Base-by-base conservation (phyloP, 2,113 vertebrate genomes). In the Ctenomys sociabilis region DNA sequence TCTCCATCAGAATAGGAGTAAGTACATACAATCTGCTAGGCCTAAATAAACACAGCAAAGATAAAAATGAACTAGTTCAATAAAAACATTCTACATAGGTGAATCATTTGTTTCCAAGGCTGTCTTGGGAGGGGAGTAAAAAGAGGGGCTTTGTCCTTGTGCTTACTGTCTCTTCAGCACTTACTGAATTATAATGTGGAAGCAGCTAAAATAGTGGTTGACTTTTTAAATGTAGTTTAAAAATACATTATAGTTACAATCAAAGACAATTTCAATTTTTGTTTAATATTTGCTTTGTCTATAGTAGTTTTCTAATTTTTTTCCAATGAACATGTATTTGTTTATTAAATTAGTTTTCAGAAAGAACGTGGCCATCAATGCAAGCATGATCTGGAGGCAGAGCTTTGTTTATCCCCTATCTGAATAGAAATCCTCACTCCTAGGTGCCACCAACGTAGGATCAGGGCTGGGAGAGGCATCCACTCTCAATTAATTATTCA, bases 401-500 rank as follows among this genome's bases (percentile, higher is more conserved):
- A n/a, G n/a, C 7, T 92, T 88, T 91, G 37, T 88, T 95, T 90
- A 88, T 73, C 91, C 30, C 92, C 94, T 78, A 86, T 91, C 87
- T 93, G 88, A 97, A 95, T 37, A 94, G 72, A 95, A 97, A 97
- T 83, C 73, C 92, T 95, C 85, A 59, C 89, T 77, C 72, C 82
- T 87, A 85, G 72, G 63, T 59, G 57, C 63, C 64, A 43, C 94
- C 90, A 83, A 89, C 61, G 86, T 83, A 80, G 83, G 95, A 96
- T 80, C 28, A 10, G 93, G 90, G n/a, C 78, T 85, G 82, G 64
- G 86, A 96, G 95, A 97, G 73, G 59, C 93, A 96, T 85, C 45
- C 82, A 94, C 89, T 95, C 54, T 91, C 88, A 97, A 95, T 97
- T 95, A 97, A 96, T 97, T 97, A 98, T 97, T 97, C 95, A 97